phyloP scores from a whole-genome alignment of 2,888 invertebrate species.

The Caenorhabditis plicata region DNA sequence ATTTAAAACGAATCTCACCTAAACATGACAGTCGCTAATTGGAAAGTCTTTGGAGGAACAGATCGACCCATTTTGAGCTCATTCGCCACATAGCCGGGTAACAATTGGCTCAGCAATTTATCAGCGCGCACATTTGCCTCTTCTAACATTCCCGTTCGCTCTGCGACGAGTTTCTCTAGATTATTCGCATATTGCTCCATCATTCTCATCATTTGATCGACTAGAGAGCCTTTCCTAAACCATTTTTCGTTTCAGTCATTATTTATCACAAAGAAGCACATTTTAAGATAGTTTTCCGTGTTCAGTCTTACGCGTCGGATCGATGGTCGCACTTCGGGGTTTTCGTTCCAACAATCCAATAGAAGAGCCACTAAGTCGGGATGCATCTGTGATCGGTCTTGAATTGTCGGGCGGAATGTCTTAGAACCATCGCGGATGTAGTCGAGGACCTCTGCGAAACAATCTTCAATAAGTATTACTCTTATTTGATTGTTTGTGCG shows the following conservation, averaged over 20 bases:
- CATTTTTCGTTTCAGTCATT: neutral
- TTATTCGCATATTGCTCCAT: conserved; percentile 64
- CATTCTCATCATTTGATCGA: conserved; percentile 56
- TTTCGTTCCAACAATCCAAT: conserved; percentile 57
- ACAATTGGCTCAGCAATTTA: conserved; percentile 57
- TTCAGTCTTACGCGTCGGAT: conserved; percentile 62
- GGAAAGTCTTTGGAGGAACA: conserved; percentile 60
- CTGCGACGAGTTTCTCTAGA: conserved; percentile 62
- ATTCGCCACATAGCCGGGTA: conserved; percentile 60
- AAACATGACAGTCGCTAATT: conserved; percentile 58
- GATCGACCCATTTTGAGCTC: conserved; percentile 61
- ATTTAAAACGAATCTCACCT: conserved; percentile 31
- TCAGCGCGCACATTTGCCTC: conserved; percentile 63
- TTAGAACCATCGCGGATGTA: conserved; percentile 55
- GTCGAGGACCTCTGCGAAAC: conserved; percentile 46
- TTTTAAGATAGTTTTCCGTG: conserved; percentile 62
- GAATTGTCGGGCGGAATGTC: conserved; percentile 51
- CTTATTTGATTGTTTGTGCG: too few relatives aligned
- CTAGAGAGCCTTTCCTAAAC: conserved; percentile 46
- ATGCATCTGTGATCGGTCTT: conserved; percentile 55
- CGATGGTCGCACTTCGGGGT: conserved; percentile 61
- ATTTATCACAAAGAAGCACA: conserved; percentile 18
- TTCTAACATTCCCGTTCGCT: conserved; percentile 64
- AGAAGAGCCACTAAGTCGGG: conserved; percentile 55
- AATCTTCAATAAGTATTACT: too few relatives aligned